Evolutionary conservation across 2,113 vertebrate genomes (phyloP).

Genomic region (Corvus hawaiiensis): DNA sequence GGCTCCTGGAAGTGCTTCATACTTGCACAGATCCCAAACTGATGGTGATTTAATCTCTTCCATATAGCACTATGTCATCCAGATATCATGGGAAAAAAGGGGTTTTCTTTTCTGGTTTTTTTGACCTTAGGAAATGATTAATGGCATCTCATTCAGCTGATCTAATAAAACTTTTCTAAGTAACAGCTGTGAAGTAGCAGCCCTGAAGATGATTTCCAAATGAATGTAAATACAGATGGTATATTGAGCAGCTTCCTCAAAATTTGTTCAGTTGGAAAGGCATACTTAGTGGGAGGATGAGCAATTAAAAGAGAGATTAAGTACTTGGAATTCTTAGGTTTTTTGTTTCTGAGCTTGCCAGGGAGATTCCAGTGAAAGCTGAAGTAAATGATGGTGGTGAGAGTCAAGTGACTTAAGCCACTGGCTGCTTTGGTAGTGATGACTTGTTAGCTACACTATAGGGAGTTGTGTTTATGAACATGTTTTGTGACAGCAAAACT

Average conservation of each 20-base stretch:
- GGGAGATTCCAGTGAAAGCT: not conserved
- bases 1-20: not conserved
- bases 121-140: not conserved
- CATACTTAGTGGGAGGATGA: not conserved
- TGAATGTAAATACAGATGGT: not conserved
- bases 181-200: not conserved
- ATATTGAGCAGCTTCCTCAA: not conserved
- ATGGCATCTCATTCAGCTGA: not conserved
- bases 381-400: rapidly evolving
- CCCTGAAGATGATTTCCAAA: not conserved
- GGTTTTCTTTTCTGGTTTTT: rapidly evolving
- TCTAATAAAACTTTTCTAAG: not conserved
- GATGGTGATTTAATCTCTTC: not conserved
- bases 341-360: not conserved
- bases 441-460: rapidly evolving
- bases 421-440: not conserved
- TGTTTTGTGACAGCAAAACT: not conserved
- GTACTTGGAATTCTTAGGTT: not conserved
- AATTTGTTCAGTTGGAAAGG: not conserved
- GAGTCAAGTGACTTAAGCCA: not conserved
- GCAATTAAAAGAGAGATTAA: not conserved
- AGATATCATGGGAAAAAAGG: not conserved
- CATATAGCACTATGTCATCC: not conserved
- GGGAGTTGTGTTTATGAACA: not conserved
- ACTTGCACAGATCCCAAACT: not conserved